These are phyloP conservation scores for Echinarachnius parma DNA, from an alignment of 53 echinoderm and acorn worm species.

Conservation along the genomic window DNA sequence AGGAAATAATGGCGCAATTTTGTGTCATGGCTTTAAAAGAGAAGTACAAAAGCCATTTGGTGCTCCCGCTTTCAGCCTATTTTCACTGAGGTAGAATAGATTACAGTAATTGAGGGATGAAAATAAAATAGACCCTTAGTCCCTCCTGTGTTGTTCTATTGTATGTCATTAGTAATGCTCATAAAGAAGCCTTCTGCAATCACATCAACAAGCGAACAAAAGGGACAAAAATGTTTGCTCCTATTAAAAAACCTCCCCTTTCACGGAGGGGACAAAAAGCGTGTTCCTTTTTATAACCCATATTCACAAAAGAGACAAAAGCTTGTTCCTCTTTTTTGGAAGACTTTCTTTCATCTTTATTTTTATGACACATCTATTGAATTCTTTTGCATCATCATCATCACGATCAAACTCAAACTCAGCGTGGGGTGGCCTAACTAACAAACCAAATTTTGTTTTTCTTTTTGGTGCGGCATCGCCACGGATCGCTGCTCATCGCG, in stretches of 20 bases:
- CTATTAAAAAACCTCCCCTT: no score
- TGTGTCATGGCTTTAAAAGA: constrained; percentile 8
- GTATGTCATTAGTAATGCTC: constrained; percentile 18
- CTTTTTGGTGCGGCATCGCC: background rate
- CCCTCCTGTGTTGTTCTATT: constrained; percentile 33
- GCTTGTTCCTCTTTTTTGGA: no score
- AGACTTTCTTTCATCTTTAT: no score
- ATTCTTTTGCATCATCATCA: no score
- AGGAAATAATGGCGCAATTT: constrained; percentile 25
- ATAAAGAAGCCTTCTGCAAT: constrained; percentile 30
- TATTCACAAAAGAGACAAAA: constrained; percentile 12
- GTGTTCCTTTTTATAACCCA: no score
- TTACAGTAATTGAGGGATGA: constrained; percentile 14
- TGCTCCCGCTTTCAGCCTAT: background rate
- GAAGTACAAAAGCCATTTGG: background rate
- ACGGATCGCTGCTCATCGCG: background rate
- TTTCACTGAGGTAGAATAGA: constrained; percentile 17
- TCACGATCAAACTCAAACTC: no score
- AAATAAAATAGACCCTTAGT: constrained; percentile 12
- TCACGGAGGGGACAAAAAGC: no score
- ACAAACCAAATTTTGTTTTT: constrained; percentile 15
- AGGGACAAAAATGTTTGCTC: no score
- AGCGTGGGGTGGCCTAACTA: constrained; percentile 25
- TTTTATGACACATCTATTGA: constrained; percentile 24
- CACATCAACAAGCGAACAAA: no score